Base-by-base conservation (phyloP, 2,113 vertebrate genomes). In the Sander vitreus region DNA sequence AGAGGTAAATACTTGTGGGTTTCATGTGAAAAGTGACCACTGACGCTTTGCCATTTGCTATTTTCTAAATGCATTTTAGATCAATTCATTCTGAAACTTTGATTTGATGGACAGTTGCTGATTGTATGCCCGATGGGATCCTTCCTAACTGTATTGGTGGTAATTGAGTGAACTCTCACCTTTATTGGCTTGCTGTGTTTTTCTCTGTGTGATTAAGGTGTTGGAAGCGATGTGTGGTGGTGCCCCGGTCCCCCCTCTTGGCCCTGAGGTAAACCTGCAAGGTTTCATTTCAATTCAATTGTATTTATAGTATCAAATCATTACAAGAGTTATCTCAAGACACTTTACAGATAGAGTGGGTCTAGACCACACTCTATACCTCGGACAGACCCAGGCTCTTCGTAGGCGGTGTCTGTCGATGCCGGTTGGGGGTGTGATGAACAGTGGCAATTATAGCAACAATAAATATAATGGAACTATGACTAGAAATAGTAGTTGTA, bases 81-180 rank as follows among this genome's bases (percentile, higher is more conserved):
- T 9, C 14, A 11, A 10, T 60, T 54, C 12, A 39, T 23, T 62
- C 3, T 50, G 0, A 53, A 76, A 79, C 21, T 65, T 71, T 33
- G 64, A 36, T 13, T 47, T 83, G 80, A 72, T 25, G 23, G n/a
- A 63, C 54, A 19, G n/a, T 4, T 47, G 11, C 43, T 58, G 64
- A 54, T n/a, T 73, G 33, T 55, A 7, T 53, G 19, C 30, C 71
- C 65, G 76, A 73, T 69, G 16, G 19, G 62, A 73, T 23, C 51
- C 21, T 54, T 78, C 36, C n/a, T 47, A 47, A 2, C 66, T 72
- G 60, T 59, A 60, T 67, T 4, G 18, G 0, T 48, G 45, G n/a
- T 81, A 83, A 76, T 76, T 65, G 30, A 78, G 3, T 39, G 62
- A 81, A 68, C 70, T 60, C 55, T 81, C 65, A 68, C 67, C 57